Conservation (phyloP, 2,113 vertebrate genomes). For the Podilymbus podiceps region DNA sequence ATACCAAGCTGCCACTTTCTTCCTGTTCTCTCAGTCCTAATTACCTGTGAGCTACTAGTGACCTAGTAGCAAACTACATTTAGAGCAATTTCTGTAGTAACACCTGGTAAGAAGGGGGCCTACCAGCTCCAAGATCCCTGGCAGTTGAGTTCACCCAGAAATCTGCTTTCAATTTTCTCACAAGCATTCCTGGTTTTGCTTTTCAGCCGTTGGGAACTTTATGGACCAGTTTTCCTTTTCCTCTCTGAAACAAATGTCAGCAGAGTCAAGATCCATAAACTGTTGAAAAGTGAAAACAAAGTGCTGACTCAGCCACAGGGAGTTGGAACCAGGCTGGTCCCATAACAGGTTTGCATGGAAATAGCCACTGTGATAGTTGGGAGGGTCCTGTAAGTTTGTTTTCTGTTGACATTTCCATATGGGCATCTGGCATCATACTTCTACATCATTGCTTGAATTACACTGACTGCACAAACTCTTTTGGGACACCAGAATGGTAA, state of each 20-base stretch:
- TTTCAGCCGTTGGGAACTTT: constrained; percentile 25
- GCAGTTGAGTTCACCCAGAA: not conserved
- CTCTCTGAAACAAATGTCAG: constrained; percentile 19
- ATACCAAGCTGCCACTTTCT: not conserved
- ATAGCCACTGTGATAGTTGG: not conserved
- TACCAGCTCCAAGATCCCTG: not conserved
- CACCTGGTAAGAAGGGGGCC: not conserved
- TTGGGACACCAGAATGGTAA: not conserved
- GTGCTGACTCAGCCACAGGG: not conserved
- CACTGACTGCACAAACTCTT: not conserved
- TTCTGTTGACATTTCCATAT: not conserved
- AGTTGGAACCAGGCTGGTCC: not conserved
- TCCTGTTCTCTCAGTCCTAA: not conserved
- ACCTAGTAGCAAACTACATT: not conserved
- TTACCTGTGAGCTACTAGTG: not conserved
- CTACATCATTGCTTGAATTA: not conserved
- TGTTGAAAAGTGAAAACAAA: constrained; percentile 41
- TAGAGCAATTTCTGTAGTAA: not conserved
- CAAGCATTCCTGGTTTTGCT: constrained; percentile 33
- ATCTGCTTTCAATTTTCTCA: constrained; percentile 6
- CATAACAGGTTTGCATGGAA: not conserved
- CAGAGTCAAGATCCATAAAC: constrained; percentile 46
- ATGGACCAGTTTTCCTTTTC: constrained; percentile 26
- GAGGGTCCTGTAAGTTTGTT: not conserved
- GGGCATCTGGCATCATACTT: not conserved